Base-by-base conservation (phyloP, 2,888 invertebrate genomes). In the Ernsta delagoae region DNA sequence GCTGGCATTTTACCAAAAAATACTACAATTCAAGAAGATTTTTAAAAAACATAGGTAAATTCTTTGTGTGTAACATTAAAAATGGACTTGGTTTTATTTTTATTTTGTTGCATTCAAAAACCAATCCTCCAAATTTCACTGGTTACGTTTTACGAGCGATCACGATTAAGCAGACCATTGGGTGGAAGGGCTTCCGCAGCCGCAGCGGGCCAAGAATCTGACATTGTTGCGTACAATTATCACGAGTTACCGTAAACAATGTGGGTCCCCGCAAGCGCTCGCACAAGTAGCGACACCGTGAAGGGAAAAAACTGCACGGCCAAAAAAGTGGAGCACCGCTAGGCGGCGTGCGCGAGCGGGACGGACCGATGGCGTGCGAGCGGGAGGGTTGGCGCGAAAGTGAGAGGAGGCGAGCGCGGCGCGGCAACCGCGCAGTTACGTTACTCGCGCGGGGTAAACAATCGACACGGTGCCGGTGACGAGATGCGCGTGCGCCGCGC, bases 271-370 rank as follows among this genome's bases (percentile, higher is more conserved):
- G 86, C 87, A 87, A 86, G 78, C 82, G 82, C 8, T 7, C 5
- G 83, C 82, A 85, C 84, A 88, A 84, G 67, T 60, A 67, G 84
- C 81, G 85, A 85, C 87, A 84, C 84, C 84, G 83, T 85, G 86
- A 87, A 87, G 83, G 88, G 87, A 87, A 90, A 88, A 90, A 92
- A 88, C 84, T 87, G 87, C 89, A 88, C 80, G 82, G 84, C 88
- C 90, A 90, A 93, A 92, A 92, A 93, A 91, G 86, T 89, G 87
- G 88, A 89, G 87, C 90, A 93, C 92, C 92, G 92, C 92, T 92
- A 92, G 83, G 83, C 83, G 59, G 66, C 54, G 66, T 6, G 62
- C 57, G 62, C 62, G 86, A 90, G 81, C 73, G 82, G 75, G 90
- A 90, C 80, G 78, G 77, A 66, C 48, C 71, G 79, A 83, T 76